Conservation (phyloP, 1,140 invertebrate species). For the Bradynema listronoti region DNA sequence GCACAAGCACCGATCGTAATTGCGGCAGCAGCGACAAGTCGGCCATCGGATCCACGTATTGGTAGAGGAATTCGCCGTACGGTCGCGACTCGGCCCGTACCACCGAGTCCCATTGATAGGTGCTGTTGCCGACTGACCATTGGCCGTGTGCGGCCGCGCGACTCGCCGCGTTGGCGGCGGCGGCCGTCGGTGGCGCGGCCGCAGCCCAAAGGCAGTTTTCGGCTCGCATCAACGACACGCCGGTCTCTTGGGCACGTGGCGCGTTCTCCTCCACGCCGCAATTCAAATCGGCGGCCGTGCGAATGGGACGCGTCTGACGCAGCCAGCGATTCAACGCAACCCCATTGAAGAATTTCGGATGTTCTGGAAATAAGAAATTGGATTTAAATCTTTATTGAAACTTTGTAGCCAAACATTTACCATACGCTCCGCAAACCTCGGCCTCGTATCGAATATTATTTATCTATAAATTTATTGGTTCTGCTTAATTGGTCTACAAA, state of each 20-base stretch:
- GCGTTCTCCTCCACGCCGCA: slow-evolving; percentile 26
- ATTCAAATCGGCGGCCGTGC: slow-evolving; percentile 33
- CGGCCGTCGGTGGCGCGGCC: not conserved
- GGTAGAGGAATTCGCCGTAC: slow-evolving; percentile 41
- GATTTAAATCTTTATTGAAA: no score
- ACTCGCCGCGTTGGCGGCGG: not conserved
- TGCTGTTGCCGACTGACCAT: slow-evolving; percentile 30
- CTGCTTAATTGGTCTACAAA: no score
- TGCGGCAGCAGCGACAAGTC: slow-evolving; percentile 29
- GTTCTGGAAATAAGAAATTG: slow-evolving; percentile 25
- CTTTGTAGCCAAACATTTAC: slow-evolving; percentile 25
- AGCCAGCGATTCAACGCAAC: slow-evolving; percentile 26
- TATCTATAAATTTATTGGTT: no score
- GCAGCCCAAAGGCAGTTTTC: slow-evolving; percentile 21
- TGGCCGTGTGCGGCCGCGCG: no score
- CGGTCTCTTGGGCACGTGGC: not conserved
- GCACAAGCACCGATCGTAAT: slow-evolving; percentile 37
- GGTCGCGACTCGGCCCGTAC: slow-evolving; percentile 20
- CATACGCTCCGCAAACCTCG: slow-evolving; percentile 34
- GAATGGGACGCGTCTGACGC: slow-evolving; percentile 25
- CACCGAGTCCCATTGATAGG: slow-evolving; percentile 30
- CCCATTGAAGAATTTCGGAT: slow-evolving; percentile 34
- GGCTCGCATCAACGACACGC: no score
- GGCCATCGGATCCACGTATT: slow-evolving; percentile 45
- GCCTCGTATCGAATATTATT: slow-evolving; percentile 37